Base-by-base conservation (phyloP, 2,113 vertebrate species). In the Rhegmatorhina hoffmannsi region DNA sequence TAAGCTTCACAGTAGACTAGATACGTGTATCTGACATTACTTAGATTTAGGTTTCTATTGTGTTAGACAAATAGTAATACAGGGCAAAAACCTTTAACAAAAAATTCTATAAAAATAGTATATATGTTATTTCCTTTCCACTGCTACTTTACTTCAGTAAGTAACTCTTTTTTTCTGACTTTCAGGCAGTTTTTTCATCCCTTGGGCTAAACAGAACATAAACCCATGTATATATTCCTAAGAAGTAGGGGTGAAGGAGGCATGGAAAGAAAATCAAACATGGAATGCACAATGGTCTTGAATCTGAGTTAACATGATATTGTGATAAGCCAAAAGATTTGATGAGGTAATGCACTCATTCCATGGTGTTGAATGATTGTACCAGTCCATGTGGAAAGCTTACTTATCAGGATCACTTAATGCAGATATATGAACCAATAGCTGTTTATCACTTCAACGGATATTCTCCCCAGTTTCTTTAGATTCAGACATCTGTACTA, bases 391-490 rank as follows among this genome's bases (percentile, higher is more conserved):
- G 67, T 96, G 93, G 73, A 95, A 92, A 96, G 24, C 56, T 94
- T 95, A 95, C 76, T 96, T 95, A 94, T 95, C 94, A 96, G 95
- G 97, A 97, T 97, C 96, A 97, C 88, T 98, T 98, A 98, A 96
- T 88, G 85, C 89, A 89, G 97, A 98, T 97, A 98, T 93, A 96
- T 96, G 97, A 98, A 98, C 96, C 97, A 98, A 95, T 96, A 95
- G 53, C 80, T 96, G 66, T 97, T 97, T 95, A 97, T 98, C 97
- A 97, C 97, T 98, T 98, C 92, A 97, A 93, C 92, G 97, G 94
- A 97, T 97, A 97, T 92, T 97, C 82, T 97, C 83, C 96, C 94
- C 74, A 97, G 59, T 96, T 87, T 95, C 38, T 95, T 97, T 68
- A 91, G 87, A 96, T 95, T 96, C 88, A 97, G 90, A 67, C 78